Evolutionary conservation across 2,113 vertebrate genomes (phyloP).

Genomic region (Sorex araneus): DNA sequence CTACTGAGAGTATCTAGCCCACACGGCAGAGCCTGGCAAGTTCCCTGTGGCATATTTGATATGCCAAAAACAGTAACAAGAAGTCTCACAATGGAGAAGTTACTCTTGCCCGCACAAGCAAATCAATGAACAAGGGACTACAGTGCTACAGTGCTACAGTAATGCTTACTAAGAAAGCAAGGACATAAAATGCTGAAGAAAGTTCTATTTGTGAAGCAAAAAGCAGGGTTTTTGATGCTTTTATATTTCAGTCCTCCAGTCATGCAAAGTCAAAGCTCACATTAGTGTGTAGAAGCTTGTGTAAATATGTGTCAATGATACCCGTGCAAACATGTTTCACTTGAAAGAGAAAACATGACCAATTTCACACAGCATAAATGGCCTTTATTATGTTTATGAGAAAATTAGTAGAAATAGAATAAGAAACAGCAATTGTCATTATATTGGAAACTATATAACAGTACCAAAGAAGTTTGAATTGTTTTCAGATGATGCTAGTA

Average conservation of each 20-base stretch:
- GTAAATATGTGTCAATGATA: background rate
- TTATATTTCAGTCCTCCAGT: background rate
- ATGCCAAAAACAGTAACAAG: too few relatives aligned
- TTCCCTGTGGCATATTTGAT: too few relatives aligned
- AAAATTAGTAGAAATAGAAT: slow-evolving; percentile 10
- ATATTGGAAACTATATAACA: slow-evolving; percentile 41
- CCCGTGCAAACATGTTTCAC: background rate
- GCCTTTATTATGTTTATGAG: background rate
- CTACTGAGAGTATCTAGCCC: too few relatives aligned
- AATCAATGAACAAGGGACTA: too few relatives aligned
- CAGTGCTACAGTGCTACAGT: too few relatives aligned
- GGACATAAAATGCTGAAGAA: background rate
- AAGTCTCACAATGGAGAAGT: too few relatives aligned
- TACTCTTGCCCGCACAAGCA: too few relatives aligned
- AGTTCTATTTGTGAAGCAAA: slow-evolving; percentile 17
- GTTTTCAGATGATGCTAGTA: slow-evolving; percentile 20
- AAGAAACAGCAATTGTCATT: slow-evolving; percentile 43
- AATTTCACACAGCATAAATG: background rate
- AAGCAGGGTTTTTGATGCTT: background rate
- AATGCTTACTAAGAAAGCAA: slow-evolving; percentile 29
- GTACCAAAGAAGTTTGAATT: background rate
- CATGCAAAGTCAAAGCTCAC: background rate
- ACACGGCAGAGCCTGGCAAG: too few relatives aligned
- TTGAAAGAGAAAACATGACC: background rate
- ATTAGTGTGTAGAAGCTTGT: background rate